These are phyloP conservation scores for Oostethus manadensis DNA, from an alignment of 2,113 vertebrate genomes.

Conservation along the genomic window DNA sequence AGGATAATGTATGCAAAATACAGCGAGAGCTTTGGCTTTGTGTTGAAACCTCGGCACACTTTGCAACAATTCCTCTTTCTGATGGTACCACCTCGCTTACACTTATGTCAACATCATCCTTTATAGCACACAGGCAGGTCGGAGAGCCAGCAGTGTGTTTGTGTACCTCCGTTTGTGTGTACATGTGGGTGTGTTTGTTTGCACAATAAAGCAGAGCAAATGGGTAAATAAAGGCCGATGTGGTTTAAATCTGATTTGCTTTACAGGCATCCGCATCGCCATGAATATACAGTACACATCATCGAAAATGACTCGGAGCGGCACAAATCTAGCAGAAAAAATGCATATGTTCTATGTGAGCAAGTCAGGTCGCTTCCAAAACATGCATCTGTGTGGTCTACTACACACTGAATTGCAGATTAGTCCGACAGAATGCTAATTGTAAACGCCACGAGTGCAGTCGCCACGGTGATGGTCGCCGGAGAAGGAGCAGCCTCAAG, in stretches of 20 bases:
- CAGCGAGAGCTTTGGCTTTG: constrained; percentile 17
- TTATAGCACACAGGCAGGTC: constrained; percentile 28
- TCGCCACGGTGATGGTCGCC: constrained; percentile 45
- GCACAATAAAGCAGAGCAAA: constrained; percentile 35
- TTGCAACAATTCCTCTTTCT: constrained; percentile 46
- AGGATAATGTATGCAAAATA: constrained; percentile 23
- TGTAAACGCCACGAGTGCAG: constrained; percentile 39
- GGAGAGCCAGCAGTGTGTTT: background rate
- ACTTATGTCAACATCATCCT: constrained; percentile 52
- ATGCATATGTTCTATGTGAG: background rate
- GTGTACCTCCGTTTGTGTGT: background rate
- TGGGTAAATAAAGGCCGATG: constrained; percentile 38
- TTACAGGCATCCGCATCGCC: constrained; percentile 25
- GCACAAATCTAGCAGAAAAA: constrained; percentile 14
- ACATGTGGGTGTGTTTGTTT: constrained; percentile 14
- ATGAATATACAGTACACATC: constrained; percentile 25
- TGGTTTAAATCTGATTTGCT: constrained; percentile 40
- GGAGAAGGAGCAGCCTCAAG: constrained; percentile 25
- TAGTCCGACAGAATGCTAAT: constrained; percentile 42
- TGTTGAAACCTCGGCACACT: constrained; percentile 44
- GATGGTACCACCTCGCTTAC: constrained; percentile 45
- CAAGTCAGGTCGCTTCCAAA: background rate
- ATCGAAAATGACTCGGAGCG: constrained; percentile 7
- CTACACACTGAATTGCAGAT: constrained; percentile 19
- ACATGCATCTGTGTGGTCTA: constrained; percentile 15